phyloP scores from a whole-genome alignment of 2,888 invertebrate species.

The Cataglyphis livida region DNA sequence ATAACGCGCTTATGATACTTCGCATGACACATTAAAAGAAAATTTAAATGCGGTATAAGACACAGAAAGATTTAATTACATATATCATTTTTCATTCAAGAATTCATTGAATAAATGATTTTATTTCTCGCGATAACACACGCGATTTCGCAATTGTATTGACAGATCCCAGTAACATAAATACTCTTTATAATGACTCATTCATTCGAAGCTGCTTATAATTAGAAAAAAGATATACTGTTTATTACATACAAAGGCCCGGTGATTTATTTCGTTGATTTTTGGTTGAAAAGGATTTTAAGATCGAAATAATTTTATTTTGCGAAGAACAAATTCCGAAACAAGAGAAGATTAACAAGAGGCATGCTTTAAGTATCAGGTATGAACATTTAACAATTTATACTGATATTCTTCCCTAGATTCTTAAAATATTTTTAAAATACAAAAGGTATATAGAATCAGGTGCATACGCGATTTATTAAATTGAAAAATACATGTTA shows the following conservation, averaged over 20 bases:
- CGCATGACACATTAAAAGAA: too few relatives aligned
- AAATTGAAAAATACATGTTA: constrained; percentile 36
- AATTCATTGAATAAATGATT: too few relatives aligned
- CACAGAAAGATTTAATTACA: too few relatives aligned
- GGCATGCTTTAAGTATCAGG: not conserved
- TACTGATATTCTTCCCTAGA: not conserved
- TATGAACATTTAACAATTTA: too few relatives aligned
- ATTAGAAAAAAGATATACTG: not conserved
- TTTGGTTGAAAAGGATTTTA: not conserved
- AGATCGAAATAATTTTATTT: not conserved
- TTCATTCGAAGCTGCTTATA: not conserved
- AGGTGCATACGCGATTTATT: constrained; percentile 67
- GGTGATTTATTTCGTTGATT: not conserved
- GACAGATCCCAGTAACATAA: too few relatives aligned
- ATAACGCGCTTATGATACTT: too few relatives aligned
- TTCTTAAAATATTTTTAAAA: not conserved
- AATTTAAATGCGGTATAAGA: too few relatives aligned
- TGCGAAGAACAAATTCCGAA: not conserved
- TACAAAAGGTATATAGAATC: constrained; percentile 30
- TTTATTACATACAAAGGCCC: not conserved
- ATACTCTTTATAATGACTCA: not conserved
- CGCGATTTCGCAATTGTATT: too few relatives aligned
- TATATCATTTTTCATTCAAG: too few relatives aligned
- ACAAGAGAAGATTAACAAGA: not conserved
- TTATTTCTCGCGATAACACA: too few relatives aligned